Base-by-base conservation (phyloP, 2,888 invertebrate genomes). In the Acanthacorydalis orientalis region DNA sequence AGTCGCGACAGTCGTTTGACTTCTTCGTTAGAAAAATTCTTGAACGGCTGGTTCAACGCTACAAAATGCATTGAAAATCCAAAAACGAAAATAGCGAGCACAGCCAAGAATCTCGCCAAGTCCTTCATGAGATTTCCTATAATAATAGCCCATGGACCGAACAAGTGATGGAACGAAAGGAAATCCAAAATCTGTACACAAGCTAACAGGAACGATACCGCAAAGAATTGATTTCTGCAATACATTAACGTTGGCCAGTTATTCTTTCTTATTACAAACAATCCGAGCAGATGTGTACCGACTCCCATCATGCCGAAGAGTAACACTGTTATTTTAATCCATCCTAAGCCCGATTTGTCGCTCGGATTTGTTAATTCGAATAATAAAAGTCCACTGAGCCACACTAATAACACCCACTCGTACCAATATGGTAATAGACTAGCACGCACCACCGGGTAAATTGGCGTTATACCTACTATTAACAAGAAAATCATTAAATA, bases 81-180 rank as follows among this genome's bases (percentile, higher is more conserved):
- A 58, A 95, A 86, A 56, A 99, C 91, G 69, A 99, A 99, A 64
- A 99, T 93, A 33, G 90, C 85, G 60, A 99, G 70, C 23, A 99
- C 97, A 43, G 97, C 96, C 52, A 99, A 76, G 67, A 99, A 99
- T 61, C 93, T 75, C n/a, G 89, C 89, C 56, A 95, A 72, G 66
- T 95, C 93, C 64, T 90, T 90, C 78, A 90, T 83, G 48, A 90
- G 72, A 65, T 90, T 88, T 16, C 96, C 89, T 60, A 99, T 99
- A 64, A 99, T 99, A 62, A 99, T 98, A 33, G 97, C 97, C 98
- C 98, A 99, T 0, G 98, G 98, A 43, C 98, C 98, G 64, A 99
- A 99, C 15, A 99, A 75, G 68, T 98, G 93, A 67, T 99, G 98
- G 64, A 99, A 98, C 23, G 96, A 96, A 44, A 99, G 72, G 65